Evolutionary conservation across 2,888 invertebrate genomes (phyloP).

Genomic region (Hydrotaea cyrtoneurina): DNA sequence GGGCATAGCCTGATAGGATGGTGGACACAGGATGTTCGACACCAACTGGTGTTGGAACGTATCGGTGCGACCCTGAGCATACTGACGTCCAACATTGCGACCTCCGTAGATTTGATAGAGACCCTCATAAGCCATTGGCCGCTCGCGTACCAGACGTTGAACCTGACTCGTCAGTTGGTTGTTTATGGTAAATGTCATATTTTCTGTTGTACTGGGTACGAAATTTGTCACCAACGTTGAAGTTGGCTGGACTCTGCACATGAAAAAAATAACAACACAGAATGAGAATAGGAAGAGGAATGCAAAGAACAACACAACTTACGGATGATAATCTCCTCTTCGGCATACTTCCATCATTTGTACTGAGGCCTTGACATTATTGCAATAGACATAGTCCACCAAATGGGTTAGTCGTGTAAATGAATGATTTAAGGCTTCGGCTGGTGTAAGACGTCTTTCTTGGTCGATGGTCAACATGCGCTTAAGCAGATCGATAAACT

Average conservation of each 20-base stretch:
- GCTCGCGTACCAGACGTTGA: conserved; percentile 86
- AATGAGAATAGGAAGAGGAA: background rate
- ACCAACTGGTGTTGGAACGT: conserved; percentile 95
- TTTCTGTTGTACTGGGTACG: conserved; percentile 89
- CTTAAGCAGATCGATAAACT: conserved; percentile 98
- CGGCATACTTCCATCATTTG: conserved; percentile 97
- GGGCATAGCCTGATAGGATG: conserved; percentile 93
- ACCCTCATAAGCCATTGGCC: conserved; percentile 90
- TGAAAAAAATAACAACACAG: background rate
- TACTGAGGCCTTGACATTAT: conserved; percentile 97
- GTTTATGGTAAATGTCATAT: conserved; percentile 96
- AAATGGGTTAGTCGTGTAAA: conserved; percentile 96
- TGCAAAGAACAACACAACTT: conserved; percentile 65
- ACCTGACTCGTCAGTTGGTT: conserved; percentile 91
- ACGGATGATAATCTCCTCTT: conserved; percentile 82
- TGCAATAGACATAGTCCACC: conserved; percentile 97
- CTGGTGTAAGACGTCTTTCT: conserved; percentile 97
- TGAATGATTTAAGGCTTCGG: conserved; percentile 96
- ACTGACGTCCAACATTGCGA: conserved; percentile 86
- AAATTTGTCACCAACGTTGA: conserved; percentile 88
- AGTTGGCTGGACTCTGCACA: conserved; percentile 81
- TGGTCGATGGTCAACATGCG: conserved; percentile 99
- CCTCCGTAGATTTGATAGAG: conserved; percentile 85
- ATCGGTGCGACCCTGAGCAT: conserved; percentile 86
- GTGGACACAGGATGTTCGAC: conserved; percentile 96